Evolutionary conservation across 2,113 vertebrate species (phyloP).

Genomic region (Gracilinanus agilis): DNA sequence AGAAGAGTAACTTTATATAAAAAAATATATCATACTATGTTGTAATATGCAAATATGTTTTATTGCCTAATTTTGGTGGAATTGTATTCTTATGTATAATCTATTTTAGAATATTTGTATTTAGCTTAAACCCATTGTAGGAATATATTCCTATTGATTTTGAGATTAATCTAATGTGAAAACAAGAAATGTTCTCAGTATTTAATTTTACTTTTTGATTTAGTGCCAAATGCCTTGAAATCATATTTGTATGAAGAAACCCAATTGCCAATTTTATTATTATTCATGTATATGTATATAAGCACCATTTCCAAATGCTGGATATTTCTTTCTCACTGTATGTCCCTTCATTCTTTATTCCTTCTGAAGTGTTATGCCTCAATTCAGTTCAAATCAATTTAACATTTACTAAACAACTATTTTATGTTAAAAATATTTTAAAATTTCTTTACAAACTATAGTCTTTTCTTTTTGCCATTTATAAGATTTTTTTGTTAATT

Average conservation of each 20-base stretch:
- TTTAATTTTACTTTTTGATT: constrained; percentile 29
- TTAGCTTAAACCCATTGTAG: background rate
- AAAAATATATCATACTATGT: background rate
- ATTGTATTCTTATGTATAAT: constrained; percentile 29
- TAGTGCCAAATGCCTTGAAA: background rate
- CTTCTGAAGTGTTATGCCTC: background rate
- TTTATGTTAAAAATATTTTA: background rate
- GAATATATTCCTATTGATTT: background rate
- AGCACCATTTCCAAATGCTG: background rate
- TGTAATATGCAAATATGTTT: constrained; percentile 44
- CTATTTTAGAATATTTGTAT: constrained; percentile 37
- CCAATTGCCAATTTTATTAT: background rate
- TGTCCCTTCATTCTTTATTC: background rate
- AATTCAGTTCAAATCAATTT: background rate
- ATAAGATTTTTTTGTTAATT: no score
- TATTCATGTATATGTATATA: background rate
- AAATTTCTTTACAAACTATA: background rate
- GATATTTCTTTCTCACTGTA: background rate
- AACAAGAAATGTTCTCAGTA: background rate
- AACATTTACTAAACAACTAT: background rate
- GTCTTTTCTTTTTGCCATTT: background rate
- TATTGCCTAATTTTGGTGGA: constrained; percentile 42
- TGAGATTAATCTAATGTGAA: background rate
- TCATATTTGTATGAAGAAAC: background rate
- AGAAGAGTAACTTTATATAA: constrained; percentile 19